A percentile compares a stretch with the other conserved stretches of the same genome.
phyloP scores from a whole-genome alignment of 92 coral and sea anemone species.

The Muricea muricata region DNA sequence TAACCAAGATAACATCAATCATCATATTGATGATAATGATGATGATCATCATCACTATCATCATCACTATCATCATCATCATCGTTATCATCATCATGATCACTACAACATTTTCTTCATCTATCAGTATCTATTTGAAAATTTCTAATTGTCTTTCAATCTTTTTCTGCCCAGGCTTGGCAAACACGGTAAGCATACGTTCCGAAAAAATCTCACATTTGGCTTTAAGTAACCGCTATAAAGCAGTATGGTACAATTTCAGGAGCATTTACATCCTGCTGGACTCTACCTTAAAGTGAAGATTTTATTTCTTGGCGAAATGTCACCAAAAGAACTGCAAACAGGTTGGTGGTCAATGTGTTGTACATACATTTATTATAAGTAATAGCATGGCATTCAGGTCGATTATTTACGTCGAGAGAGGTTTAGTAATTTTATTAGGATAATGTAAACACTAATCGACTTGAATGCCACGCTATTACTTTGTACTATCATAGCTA shows the following conservation, averaged over 20 bases:
- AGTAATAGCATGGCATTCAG: too few species aligned
- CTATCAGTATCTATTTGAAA: background rate
- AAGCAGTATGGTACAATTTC: too few species aligned
- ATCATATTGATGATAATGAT: background rate
- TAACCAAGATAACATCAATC: constrained; percentile 13
- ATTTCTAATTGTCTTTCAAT: background rate
- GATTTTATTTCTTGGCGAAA: constrained; percentile 70
- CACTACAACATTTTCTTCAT: background rate
- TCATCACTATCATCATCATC: background rate
- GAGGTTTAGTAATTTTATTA: too few species aligned
- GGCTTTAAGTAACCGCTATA: too few species aligned
- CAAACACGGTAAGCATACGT: constrained; percentile 91
- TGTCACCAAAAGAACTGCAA: constrained; percentile 70
- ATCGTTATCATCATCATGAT: background rate
- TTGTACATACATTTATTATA: too few species aligned
- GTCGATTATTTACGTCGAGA: too few species aligned
- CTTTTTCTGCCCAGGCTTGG: constrained; percentile 75
- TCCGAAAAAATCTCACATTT: background rate
- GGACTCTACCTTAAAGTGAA: constrained; percentile 94
- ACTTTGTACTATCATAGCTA: too few species aligned
- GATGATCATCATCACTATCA: background rate
- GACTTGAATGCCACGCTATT: too few species aligned
- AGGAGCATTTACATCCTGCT: constrained; percentile 96
- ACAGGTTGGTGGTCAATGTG: constrained; percentile 65
- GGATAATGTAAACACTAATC: too few species aligned